Conservation (phyloP, 2,113 vertebrate genomes). For the Anthoscopus minutus region DNA sequence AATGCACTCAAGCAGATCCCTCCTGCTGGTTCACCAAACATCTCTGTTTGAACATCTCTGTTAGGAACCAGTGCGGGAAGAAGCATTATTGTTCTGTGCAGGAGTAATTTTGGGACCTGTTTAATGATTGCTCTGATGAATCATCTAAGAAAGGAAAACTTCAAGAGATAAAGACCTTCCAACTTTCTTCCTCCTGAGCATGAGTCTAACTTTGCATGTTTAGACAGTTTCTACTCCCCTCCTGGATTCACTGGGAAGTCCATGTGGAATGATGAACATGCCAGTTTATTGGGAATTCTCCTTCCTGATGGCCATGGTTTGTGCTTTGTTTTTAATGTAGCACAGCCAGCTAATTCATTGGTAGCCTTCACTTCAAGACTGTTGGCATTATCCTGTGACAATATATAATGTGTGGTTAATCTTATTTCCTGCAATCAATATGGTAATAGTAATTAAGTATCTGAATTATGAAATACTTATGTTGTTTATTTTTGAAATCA, state of each 20-base stretch:
- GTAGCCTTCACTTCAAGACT: background rate
- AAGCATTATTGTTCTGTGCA: background rate
- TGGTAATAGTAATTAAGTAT: slow-evolving; percentile 58
- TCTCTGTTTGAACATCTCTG: background rate
- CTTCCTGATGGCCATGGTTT: background rate
- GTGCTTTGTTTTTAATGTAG: background rate
- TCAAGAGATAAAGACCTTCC: background rate
- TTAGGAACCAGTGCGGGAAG: fast-evolving
- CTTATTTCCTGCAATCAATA: slow-evolving; percentile 53
- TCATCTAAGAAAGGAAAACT: background rate
- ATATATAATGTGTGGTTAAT: slow-evolving; percentile 35
- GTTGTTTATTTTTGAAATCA: slow-evolving; percentile 42
- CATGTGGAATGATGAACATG: background rate
- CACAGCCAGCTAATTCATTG: background rate
- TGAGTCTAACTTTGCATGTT: background rate
- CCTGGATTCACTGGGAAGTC: background rate
- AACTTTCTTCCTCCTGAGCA: background rate
- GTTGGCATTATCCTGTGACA: slow-evolving; percentile 13
- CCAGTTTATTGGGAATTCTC: background rate
- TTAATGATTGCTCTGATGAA: background rate
- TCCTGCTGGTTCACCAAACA: background rate
- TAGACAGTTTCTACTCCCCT: background rate
- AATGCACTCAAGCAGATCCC: background rate
- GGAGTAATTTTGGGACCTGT: background rate
- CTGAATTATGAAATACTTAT: slow-evolving; percentile 48